These are phyloP conservation scores for Cheumatopsyche charites DNA, from an alignment of 1,140 invertebrate genomes.

Conservation along the genomic window DNA sequence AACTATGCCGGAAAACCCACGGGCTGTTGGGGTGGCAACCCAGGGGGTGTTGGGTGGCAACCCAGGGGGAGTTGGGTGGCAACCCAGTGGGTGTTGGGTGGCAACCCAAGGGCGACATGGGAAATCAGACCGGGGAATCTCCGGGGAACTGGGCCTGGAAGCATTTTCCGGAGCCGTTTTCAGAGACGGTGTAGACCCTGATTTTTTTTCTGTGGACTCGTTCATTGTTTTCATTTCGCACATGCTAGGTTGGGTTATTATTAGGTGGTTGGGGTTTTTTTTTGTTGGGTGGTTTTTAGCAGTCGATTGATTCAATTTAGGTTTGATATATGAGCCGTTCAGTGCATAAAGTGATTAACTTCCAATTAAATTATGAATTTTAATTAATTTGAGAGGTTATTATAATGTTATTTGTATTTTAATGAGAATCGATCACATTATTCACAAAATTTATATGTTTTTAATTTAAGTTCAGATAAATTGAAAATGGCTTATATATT, in stretches of 20 bases:
- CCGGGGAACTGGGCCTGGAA: conserved; percentile 11
- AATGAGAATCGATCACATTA: too few species aligned
- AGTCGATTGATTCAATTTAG: too few species aligned
- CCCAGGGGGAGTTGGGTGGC: background rate
- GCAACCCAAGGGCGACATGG: conserved; percentile 11
- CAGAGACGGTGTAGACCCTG: conserved; percentile 21
- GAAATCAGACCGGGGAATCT: conserved; percentile 27
- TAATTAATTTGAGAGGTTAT: too few species aligned
- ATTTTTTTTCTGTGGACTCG: background rate
- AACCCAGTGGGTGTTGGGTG: background rate
- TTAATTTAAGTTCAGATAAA: too few species aligned
- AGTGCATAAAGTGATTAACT: too few species aligned
- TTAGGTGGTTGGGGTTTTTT: too few species aligned
- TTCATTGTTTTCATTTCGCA: background rate
- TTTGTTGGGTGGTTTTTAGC: too few species aligned
- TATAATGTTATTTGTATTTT: too few species aligned
- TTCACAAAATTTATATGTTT: too few species aligned
- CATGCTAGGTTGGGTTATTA: background rate
- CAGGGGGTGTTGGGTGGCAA: background rate
- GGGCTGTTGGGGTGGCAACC: background rate
- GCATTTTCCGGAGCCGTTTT: conserved; percentile 34
- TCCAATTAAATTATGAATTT: too few species aligned
- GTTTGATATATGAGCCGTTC: too few species aligned
- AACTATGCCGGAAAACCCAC: conserved; percentile 12
- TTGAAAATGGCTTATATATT: too few species aligned